A percentile compares a stretch with the other conserved stretches of the same genome.
Evolutionary conservation across 1,140 invertebrate genomes (phyloP).

Genomic region (Drosophila serrata): DNA sequence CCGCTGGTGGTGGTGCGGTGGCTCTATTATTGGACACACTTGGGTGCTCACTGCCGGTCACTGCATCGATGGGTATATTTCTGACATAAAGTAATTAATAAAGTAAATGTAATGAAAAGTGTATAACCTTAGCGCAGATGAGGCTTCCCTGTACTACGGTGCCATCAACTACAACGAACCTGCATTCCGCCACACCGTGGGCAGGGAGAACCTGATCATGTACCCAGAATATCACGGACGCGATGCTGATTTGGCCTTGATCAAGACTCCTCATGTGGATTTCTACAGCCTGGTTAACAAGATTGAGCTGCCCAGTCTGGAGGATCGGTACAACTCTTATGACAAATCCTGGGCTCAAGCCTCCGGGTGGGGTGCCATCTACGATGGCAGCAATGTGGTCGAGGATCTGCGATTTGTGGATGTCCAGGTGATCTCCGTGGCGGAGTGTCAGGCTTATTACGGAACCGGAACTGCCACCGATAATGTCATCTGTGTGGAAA

Average conservation of each 20-base stretch:
- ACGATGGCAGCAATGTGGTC: constrained; percentile 53
- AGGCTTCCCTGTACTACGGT: constrained; percentile 67
- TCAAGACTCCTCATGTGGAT: constrained; percentile 53
- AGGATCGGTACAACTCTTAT: constrained; percentile 54
- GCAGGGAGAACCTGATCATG: constrained; percentile 38
- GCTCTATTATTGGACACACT: constrained; percentile 86
- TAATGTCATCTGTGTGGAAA: constrained; percentile 52
- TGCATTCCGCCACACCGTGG: constrained; percentile 45
- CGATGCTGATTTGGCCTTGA: constrained; percentile 49
- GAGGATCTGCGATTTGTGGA: constrained; percentile 39
- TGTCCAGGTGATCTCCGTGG: constrained; percentile 31
- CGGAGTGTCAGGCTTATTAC: constrained; percentile 44
- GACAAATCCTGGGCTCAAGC: constrained; percentile 46
- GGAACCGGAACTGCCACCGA: constrained; percentile 39
- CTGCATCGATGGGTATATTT: constrained; percentile 72
- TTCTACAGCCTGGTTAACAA: constrained; percentile 58
- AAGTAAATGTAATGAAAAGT: not conserved
- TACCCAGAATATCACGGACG: constrained; percentile 26
- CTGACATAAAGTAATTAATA: not conserved
- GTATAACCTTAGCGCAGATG: constrained; percentile 13
- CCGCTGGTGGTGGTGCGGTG: constrained; percentile 87
- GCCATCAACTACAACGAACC: constrained; percentile 62
- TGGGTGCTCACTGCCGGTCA: constrained; percentile 88
- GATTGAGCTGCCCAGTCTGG: constrained; percentile 57
- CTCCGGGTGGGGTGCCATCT: constrained; percentile 60